Conservation (phyloP, 2,113 vertebrate genomes). For the Phaethornis superciliosus region DNA sequence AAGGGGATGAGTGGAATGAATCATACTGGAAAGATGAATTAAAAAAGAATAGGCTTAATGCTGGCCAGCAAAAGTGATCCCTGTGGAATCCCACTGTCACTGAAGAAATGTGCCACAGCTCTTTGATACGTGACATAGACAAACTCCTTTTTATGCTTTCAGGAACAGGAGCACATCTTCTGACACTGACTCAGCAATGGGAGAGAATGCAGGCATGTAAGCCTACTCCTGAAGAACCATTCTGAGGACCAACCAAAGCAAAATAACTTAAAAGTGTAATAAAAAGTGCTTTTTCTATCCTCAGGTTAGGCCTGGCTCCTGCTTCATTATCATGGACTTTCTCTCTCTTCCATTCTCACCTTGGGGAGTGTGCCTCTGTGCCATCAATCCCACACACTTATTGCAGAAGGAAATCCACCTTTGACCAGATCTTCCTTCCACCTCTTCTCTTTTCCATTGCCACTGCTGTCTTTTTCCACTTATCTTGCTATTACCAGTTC, state of each 20-base stretch:
- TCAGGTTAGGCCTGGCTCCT: background rate
- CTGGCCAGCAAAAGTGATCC: background rate
- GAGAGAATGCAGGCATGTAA: background rate
- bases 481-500: background rate
- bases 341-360: background rate
- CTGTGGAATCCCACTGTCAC: background rate
- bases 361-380: accelerated
- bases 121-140: background rate
- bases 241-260: background rate
- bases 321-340: background rate
- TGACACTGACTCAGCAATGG: slow-evolving; percentile 15
- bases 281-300: background rate
- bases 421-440: background rate
- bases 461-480: background rate
- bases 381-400: background rate
- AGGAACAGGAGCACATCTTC: background rate
- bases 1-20: background rate
- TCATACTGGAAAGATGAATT: background rate
- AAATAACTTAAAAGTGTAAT: background rate
- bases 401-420: background rate
- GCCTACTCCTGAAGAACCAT: background rate
- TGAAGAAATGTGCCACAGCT: background rate
- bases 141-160: background rate
- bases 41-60: background rate
- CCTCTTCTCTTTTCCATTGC: background rate